phyloP scores from a whole-genome alignment of 2,113 vertebrate genomes.

The Cryptomyrus ogoouensis region DNA sequence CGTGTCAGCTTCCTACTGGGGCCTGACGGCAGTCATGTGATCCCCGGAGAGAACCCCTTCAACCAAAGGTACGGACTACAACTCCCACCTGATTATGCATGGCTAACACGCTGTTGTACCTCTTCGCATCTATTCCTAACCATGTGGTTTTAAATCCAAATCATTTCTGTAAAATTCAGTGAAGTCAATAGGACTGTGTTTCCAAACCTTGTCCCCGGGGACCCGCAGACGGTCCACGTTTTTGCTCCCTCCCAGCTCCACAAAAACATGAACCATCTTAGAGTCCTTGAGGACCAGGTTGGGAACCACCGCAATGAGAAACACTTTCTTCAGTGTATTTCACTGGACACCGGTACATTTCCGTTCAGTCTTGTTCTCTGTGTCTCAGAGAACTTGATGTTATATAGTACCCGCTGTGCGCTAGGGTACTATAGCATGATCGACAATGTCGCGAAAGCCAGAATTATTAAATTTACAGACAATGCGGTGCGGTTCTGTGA shows the following conservation, averaged over 20 bases:
- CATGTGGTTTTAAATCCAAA: not conserved
- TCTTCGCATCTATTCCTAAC: not conserved
- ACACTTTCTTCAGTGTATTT: not conserved
- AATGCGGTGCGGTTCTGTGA: not conserved
- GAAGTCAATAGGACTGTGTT: not conserved
- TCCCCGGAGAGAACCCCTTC: conserved; percentile 84
- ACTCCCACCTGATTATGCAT: not conserved
- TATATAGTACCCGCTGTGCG: not conserved
- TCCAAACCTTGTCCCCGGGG: not conserved
- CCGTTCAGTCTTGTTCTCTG: not conserved
- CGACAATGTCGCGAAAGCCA: not conserved
- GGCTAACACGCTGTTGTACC: not conserved
- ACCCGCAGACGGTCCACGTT: not conserved
- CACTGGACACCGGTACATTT: not conserved
- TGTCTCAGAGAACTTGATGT: not conserved
- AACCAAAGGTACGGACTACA: conserved; percentile 75
- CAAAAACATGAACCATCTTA: not conserved
- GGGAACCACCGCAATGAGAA: not conserved
- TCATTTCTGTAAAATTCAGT: not conserved
- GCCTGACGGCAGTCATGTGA: conserved; percentile 82
- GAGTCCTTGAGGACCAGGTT: not conserved
- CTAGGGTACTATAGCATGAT: not conserved
- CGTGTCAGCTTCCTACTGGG: conserved; percentile 88
- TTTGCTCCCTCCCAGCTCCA: not conserved
- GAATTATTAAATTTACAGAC: not conserved